A percentile compares a stretch with the other conserved stretches of the same genome.
Evolutionary conservation across 2,797 vertebrate genomes (phyloP).

Genomic region (Mormyrus hasselquistii): DNA sequence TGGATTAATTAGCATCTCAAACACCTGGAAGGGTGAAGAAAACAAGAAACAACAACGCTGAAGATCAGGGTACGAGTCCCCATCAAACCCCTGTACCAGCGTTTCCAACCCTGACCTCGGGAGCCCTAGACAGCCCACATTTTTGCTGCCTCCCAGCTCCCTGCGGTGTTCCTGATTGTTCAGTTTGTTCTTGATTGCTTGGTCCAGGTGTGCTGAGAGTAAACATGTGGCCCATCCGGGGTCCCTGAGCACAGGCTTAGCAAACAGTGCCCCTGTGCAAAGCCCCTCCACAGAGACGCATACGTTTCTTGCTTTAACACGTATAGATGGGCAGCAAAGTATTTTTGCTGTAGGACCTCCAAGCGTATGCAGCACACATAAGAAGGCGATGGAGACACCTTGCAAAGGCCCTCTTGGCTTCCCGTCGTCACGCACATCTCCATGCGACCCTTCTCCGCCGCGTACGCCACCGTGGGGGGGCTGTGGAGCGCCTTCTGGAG

Average conservation of each 20-base stretch:
- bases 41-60: neutral
- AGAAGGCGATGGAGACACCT: slow-evolving; percentile 59
- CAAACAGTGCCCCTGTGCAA: neutral
- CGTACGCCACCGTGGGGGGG: slow-evolving; percentile 69
- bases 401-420: slow-evolving; percentile 87
- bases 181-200: too few relatives aligned
- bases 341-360: neutral
- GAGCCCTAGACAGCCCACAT: neutral
- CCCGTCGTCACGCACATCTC: slow-evolving; percentile 85
- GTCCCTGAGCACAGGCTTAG: neutral
- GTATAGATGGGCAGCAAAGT: neutral
- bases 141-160: neutral
- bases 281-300: neutral
- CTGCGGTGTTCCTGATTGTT: neutral
- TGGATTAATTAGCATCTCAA: slow-evolving; percentile 87
- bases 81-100: neutral
- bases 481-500: slow-evolving; percentile 78
- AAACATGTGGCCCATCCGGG: neutral
- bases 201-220: neutral
- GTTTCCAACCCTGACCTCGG: neutral
- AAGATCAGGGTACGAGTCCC: neutral
- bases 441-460: slow-evolving; percentile 71
- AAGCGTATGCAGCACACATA: neutral
- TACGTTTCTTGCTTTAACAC: neutral
- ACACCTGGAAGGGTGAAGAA: slow-evolving; percentile 61